Conservation (phyloP, 2,888 invertebrate species). For the Auanema sp. region DNA sequence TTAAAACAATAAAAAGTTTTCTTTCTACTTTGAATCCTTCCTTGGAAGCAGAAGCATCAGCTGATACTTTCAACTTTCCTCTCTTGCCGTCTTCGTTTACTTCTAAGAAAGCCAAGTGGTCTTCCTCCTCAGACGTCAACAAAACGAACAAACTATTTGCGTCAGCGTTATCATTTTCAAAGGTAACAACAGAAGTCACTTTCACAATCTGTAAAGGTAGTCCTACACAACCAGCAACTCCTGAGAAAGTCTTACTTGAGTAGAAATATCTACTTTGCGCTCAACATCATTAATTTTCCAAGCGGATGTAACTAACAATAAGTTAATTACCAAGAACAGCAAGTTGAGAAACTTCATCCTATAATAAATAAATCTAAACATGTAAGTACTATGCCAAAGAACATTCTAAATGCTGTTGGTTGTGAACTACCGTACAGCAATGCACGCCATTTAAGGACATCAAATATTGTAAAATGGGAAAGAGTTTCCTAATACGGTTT, state of each 20-base stretch:
- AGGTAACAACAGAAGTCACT: constrained; percentile 37
- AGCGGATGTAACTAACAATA: background rate
- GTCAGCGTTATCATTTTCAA: constrained; percentile 50
- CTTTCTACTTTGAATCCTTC: constrained; percentile 19
- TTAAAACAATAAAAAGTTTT: background rate
- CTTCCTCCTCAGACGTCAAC: constrained; percentile 43
- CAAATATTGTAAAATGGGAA: no score
- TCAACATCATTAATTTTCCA: constrained; percentile 43
- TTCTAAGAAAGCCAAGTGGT: constrained; percentile 41
- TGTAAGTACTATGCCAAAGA: no score
- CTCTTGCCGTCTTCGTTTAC: constrained; percentile 39
- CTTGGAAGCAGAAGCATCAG: constrained; percentile 12
- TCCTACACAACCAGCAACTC: no score
- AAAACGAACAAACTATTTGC: constrained; percentile 42
- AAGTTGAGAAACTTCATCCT: no score
- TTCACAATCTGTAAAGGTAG: constrained; percentile 42
- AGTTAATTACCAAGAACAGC: no score
- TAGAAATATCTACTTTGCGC: constrained; percentile 54
- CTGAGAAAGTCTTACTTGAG: constrained; percentile 39
- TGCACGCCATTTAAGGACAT: no score
- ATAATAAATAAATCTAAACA: no score
- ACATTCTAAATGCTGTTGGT: no score
- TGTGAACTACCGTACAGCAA: no score
- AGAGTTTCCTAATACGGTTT: background rate
- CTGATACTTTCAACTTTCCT: constrained; percentile 30